Evolutionary conservation across 2,888 invertebrate genomes (phyloP).

Genomic region (Galeopsomyia nigrocyanea): DNA sequence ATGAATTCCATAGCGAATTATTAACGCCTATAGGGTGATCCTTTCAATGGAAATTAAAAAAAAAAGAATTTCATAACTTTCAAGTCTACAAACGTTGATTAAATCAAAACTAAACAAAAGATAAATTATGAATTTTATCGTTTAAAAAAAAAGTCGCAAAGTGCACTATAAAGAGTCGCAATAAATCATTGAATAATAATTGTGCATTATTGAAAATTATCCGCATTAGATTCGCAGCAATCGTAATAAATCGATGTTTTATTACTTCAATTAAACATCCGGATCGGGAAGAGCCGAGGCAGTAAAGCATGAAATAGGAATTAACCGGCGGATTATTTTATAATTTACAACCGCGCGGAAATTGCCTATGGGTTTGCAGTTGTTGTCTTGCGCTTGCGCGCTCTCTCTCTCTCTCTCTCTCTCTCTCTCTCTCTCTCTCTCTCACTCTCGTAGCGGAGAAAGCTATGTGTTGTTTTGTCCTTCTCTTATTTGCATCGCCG

Average conservation of each 20-base stretch:
- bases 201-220: constrained; percentile 34
- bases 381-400: constrained; percentile 43
- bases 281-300: constrained; percentile 56
- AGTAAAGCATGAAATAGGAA: constrained; percentile 62
- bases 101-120: no score
- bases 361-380: constrained; percentile 48
- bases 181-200: not conserved
- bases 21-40: constrained; percentile 1
- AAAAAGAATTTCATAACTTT: no score
- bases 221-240: constrained; percentile 41
- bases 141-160: no score
- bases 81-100: no score
- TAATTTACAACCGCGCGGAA: constrained; percentile 61
- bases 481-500: constrained; percentile 57
- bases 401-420: no score
- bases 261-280: constrained; percentile 61
- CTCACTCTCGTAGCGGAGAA: constrained; percentile 45
- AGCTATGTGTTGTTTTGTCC: constrained; percentile 49
- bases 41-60: no score
- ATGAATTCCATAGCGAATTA: constrained; percentile 45
- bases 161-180: no score
- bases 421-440: constrained; percentile 49
- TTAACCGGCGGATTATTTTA: constrained; percentile 65
- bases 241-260: constrained; percentile 52
- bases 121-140: no score